Percentiles rank a stretch among this genome's conserved stretches.
phyloP scores from a whole-genome alignment of 1,140 invertebrate genomes.

The Drosophila asahinai region DNA sequence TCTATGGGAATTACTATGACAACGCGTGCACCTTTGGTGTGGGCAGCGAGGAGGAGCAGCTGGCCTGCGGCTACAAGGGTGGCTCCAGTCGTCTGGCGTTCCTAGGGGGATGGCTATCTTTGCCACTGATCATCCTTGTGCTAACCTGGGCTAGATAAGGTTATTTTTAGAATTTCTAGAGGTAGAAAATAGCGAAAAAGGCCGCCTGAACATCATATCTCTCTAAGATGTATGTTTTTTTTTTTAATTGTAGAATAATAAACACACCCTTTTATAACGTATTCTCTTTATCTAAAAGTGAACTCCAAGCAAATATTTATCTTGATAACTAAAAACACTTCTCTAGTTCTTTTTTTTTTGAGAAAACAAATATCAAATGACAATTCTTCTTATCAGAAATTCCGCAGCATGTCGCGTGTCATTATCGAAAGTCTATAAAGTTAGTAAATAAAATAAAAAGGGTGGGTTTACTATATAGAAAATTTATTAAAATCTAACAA shows the following conservation, averaged over 20 bases:
- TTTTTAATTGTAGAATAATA: neutral
- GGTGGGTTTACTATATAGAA: no score
- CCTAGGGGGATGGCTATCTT: neutral
- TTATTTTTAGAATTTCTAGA: no score
- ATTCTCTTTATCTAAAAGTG: neutral
- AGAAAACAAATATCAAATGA: neutral
- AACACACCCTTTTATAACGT: neutral
- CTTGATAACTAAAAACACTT: neutral
- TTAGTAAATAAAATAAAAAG: no score
- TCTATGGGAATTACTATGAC: constrained; percentile 78
- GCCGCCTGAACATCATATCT: neutral
- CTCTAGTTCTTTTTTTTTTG: neutral
- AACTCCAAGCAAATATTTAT: neutral
- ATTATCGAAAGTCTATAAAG: neutral
- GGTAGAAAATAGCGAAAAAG: neutral
- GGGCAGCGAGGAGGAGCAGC: constrained; percentile 27
- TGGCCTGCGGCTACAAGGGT: constrained; percentile 36
- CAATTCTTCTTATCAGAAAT: neutral
- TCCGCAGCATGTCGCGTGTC: neutral
- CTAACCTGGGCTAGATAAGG: neutral
- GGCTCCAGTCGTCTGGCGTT: neutral
- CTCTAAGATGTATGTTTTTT: no score
- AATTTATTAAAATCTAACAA: no score
- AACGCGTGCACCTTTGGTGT: constrained; percentile 50
- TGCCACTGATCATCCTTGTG: constrained; percentile 2